A percentile compares a stretch with the other conserved stretches of the same genome.
phyloP scores from a whole-genome alignment of 2,113 vertebrate genomes.

The Bettongia penicillata region DNA sequence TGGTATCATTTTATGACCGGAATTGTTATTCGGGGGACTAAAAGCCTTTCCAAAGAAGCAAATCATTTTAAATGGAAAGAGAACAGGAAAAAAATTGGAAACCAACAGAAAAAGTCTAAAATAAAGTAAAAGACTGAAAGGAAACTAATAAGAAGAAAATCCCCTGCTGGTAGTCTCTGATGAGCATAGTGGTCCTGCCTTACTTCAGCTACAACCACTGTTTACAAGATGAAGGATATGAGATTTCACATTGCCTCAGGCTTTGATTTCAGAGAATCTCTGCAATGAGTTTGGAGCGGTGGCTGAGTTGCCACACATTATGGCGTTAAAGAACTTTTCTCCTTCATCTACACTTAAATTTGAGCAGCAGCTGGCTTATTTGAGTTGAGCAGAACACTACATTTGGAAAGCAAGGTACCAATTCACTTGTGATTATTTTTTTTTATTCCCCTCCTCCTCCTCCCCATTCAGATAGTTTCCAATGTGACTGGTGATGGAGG shows the following conservation, averaged over 20 bases:
- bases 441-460: not conserved
- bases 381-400: not conserved
- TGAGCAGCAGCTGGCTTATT: conserved; percentile 2
- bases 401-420: not conserved
- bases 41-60: not conserved
- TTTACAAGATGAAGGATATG: conserved; percentile 58
- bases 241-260: conserved; percentile 38
- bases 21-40: not conserved
- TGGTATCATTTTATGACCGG: conserved; percentile 9
- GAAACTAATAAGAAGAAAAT: not conserved
- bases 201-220: conserved; percentile 30
- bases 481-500: not conserved
- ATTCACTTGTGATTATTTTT: conserved; percentile 38
- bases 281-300: conserved; percentile 48
- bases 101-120: conserved; percentile 50
- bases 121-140: conserved; percentile 35
- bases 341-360: conserved; percentile 16
- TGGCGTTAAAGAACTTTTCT: conserved; percentile 58
- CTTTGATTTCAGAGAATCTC: conserved; percentile 47
- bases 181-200: conserved; percentile 11
- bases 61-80: conserved; percentile 30
- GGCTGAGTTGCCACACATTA: conserved; percentile 12
- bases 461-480: conserved; percentile 14
- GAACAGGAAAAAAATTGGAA: not conserved
- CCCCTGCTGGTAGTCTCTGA: conserved; percentile 12